These are phyloP conservation scores for Cottoperca gobio DNA, from an alignment of 2,797 vertebrate genomes.

Conservation along the genomic window DNA sequence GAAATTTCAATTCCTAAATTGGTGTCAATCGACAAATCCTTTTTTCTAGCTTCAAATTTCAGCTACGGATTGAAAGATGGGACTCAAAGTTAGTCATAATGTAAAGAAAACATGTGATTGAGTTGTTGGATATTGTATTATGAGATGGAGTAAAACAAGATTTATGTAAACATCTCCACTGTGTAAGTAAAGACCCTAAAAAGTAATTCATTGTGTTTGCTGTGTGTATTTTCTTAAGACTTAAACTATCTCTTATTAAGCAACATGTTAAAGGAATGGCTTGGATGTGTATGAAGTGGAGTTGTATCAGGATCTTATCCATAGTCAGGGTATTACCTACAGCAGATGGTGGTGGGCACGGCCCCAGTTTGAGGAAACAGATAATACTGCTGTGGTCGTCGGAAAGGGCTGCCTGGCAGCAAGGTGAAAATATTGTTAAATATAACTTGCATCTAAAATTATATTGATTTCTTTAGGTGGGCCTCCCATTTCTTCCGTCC, in stretches of 20 bases:
- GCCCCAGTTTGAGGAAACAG: too few relatives aligned
- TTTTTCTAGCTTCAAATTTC: slow-evolving; percentile 62
- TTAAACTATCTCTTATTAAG: not conserved
- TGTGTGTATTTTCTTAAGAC: not conserved
- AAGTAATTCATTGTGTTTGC: not conserved
- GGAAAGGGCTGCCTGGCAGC: too few relatives aligned
- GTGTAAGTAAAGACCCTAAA: not conserved
- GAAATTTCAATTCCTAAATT: slow-evolving; percentile 73
- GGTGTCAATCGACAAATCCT: slow-evolving; percentile 54
- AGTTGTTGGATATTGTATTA: not conserved
- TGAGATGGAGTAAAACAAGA: not conserved
- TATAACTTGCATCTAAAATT: too few relatives aligned
- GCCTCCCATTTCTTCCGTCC: too few relatives aligned
- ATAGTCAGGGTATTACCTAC: too few relatives aligned
- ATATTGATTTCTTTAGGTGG: too few relatives aligned
- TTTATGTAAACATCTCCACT: not conserved
- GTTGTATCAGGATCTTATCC: too few relatives aligned
- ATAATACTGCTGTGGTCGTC: too few relatives aligned
- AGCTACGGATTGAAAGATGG: slow-evolving; percentile 58
- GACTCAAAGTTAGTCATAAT: not conserved
- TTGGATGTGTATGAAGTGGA: too few relatives aligned
- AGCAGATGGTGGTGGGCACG: too few relatives aligned
- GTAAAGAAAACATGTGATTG: not conserved
- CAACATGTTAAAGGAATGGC: too few relatives aligned
- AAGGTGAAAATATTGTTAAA: too few relatives aligned